Evolutionary conservation across 2,113 vertebrate species (phyloP), one percentile per base, ranked within the genome.

Genomic region (Eupsittula cactorum): DNA sequence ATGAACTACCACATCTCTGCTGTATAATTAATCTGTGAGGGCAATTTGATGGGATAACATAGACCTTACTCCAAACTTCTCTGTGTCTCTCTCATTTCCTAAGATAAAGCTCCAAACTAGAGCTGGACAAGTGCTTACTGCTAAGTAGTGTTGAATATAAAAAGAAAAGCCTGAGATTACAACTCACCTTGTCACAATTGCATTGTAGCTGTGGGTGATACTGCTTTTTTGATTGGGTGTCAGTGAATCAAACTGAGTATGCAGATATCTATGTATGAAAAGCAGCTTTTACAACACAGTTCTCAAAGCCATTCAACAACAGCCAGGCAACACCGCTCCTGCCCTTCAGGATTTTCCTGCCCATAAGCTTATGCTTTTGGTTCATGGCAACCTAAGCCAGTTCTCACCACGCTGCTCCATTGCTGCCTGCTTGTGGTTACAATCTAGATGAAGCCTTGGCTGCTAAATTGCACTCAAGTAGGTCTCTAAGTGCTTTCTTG

Each of bases 401-500:
- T 33, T 81, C 64, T 77, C 80, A 81, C 17, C 64, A 70, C 0
- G 8, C 81, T 41, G 68, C 25, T 70, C 46, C 50, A 16, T 29
- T 83, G 79, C 68, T 92, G 68, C n/a, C 71, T 93, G 59, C 60
- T 86, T 25, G 47, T n/a, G 49, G 73, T 70, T 90, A 46, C 60
- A 60, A 25, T 70, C 75, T 77, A 86, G 63, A 82, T 2, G 8
- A 83, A 92, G 50, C 20, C 64, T 70, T 78, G 55, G 25, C 63
- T 93, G 59, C 79, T 88, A 86, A 86, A 90, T 83, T 86, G 53
- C 39, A 42, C n/a, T 92, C 73, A 59, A 74, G 52, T 44, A 76
- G 28, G 41, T 86, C 59, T 93, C n/a, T n/a, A 62, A 92, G 85
- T 65, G 25, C 53, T 92, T 95, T 86, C 68, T 83, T 78, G 60